Evolutionary conservation across 2,113 vertebrate genomes (phyloP), one percentile per base, ranked within the genome.

Genomic region (Perccottus glenii): DNA sequence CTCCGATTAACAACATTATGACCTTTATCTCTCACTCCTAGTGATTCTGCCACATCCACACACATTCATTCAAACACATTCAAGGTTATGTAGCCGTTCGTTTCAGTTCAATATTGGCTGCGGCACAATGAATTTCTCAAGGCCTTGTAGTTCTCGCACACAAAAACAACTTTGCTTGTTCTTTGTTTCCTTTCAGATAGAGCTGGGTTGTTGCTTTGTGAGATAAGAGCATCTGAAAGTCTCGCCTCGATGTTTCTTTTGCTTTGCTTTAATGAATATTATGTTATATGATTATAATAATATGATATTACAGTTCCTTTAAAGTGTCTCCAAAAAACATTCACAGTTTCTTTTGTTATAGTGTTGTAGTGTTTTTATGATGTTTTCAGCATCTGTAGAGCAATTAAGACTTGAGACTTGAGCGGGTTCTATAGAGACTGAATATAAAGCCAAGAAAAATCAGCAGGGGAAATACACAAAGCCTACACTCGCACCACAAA

Each of bases 1-100:
- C 73, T 72, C 56, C 65, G 71, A 85, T 86, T 64, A 79, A 46
- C 44, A 83, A 68, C 72, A 83, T 84, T 75, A 81, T 84, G 77
- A 60, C 77, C 65, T 71, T 55, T 5, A 27, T 36, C 33, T 6
- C 12, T 53, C 32, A 42, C 55, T 71, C 55, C 47, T 3, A 33
- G 59, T 43, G 45, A 67, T 60, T 60, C 47, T n/a, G 6, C 33
- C 27, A 32, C 27, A 58, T 9, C 19, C 5, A 47, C 27, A 32
- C 15, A 40, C 33, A 63, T 12, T 57, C 57, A n/a, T 36, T 44
- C 33, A 16, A 11, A 50, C 19, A 64, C 45, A 59, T 60, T 59
- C 77, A 73, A 82, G 60, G 73, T 78, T 64, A 68, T n/a, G n/a
- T 57, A 71, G 64, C 75, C 45, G 46, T 43, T 69, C 50, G n/a